Conservation (phyloP, 2,797 vertebrate genomes). For the Euphonia xanthogaster region DNA sequence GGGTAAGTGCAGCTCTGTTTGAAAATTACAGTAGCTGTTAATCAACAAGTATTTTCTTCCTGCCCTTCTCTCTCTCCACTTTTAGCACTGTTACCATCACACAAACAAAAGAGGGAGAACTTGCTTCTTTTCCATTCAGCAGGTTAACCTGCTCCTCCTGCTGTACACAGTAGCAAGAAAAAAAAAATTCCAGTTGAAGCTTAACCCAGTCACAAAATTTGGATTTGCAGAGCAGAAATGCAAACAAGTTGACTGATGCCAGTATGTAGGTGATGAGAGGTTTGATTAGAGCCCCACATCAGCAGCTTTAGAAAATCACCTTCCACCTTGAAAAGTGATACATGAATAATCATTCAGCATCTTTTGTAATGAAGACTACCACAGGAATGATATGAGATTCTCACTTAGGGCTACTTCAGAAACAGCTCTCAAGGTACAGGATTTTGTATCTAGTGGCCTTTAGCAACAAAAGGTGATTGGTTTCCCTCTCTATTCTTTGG, state of each 20-base stretch:
- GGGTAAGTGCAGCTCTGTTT: background rate
- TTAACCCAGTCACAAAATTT: background rate
- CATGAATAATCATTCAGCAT: background rate
- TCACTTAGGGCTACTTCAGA: background rate
- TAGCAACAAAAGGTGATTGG: background rate
- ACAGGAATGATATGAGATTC: background rate
- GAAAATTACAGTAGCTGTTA: background rate
- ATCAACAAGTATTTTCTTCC: background rate
- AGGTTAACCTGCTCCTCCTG: background rate
- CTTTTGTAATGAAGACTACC: background rate
- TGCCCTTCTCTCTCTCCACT: background rate
- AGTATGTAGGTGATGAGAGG: background rate
- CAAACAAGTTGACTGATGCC: background rate
- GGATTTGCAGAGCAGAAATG: background rate
- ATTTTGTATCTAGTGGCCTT: background rate
- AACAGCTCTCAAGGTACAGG: background rate
- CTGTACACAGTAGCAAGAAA: background rate
- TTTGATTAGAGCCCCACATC: background rate
- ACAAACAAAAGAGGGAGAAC: background rate
- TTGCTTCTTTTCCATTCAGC: background rate
- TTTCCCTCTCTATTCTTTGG: background rate
- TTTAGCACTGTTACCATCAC: background rate
- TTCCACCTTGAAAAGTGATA: background rate
- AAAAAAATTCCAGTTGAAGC: background rate
- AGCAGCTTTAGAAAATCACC: background rate